These are phyloP conservation scores for Motacilla tschutschensis DNA, from an alignment of 2,113 vertebrate species.

Conservation along the genomic window DNA sequence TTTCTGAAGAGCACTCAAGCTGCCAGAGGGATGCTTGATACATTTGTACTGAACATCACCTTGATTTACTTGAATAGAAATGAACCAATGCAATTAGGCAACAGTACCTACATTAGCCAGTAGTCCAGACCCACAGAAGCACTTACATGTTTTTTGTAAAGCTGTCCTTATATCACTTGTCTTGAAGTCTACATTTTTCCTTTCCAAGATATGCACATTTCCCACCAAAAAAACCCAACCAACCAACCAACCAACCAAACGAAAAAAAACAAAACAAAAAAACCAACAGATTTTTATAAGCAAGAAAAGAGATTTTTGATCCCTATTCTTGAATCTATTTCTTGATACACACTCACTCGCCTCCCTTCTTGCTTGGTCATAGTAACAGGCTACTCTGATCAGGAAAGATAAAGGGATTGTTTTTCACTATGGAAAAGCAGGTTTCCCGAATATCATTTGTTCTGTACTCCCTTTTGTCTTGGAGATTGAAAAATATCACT, in stretches of 20 bases:
- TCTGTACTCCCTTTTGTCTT: not conserved
- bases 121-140: not conserved
- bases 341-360: not conserved
- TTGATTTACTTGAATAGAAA: constrained; percentile 24
- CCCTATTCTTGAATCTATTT: not conserved
- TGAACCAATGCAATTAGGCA: not conserved
- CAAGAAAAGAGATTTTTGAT: not conserved
- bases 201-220: not conserved
- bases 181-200: not conserved
- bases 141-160: not conserved
- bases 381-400: not conserved
- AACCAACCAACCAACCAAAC: not conserved
- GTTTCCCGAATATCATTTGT: not conserved
- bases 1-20: constrained; percentile 32
- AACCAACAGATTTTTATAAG: not conserved
- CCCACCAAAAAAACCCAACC: not conserved
- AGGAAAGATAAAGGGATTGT: not conserved
- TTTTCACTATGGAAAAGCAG: not conserved
- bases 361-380: not conserved
- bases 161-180: not conserved
- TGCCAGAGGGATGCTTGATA: not conserved
- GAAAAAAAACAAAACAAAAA: too few relatives aligned
- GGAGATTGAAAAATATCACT: not conserved
- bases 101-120: not conserved
- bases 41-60: not conserved